Conservation (phyloP, 1,140 invertebrate species). For the Drosophila athabasca region DNA sequence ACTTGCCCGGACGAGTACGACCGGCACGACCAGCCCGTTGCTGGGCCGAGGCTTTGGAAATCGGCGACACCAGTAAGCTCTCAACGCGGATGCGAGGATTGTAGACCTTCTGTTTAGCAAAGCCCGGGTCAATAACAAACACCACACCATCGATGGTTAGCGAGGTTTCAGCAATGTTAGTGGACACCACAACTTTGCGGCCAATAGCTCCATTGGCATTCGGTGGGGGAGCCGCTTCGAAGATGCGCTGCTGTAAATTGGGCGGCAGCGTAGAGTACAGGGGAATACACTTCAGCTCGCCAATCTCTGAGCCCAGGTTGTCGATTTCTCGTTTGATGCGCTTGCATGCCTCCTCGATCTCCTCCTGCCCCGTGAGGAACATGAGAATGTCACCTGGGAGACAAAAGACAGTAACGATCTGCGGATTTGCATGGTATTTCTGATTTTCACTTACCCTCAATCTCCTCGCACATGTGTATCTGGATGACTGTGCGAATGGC, state of each 20-base stretch:
- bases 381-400: constrained; percentile 92
- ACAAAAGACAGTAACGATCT: background rate
- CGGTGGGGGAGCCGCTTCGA: constrained; percentile 96
- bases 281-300: constrained; percentile 99
- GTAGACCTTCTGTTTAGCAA: constrained; percentile 99
- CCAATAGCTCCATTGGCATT: constrained; percentile 97
- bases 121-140: constrained; percentile 99
- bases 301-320: constrained; percentile 97
- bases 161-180: constrained; percentile 99
- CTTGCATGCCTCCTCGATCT: constrained; percentile 99
- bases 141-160: constrained; percentile 99
- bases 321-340: constrained; percentile 98
- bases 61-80: constrained; percentile 98
- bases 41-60: constrained; percentile 99
- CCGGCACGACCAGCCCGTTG: constrained; percentile 99
- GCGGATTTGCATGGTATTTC: background rate
- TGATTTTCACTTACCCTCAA: constrained; percentile 85
- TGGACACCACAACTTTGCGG: constrained; percentile 98
- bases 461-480: constrained; percentile 99
- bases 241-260: constrained; percentile 98
- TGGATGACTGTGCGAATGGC: constrained; percentile 99
- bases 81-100: constrained; percentile 99
- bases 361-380: constrained; percentile 97
- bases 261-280: constrained; percentile 99
- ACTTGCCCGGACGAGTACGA: constrained; percentile 98